These are phyloP conservation scores for Periophthalmus magnuspinnatus DNA, from an alignment of 2,797 vertebrate species.

Conservation along the genomic window DNA sequence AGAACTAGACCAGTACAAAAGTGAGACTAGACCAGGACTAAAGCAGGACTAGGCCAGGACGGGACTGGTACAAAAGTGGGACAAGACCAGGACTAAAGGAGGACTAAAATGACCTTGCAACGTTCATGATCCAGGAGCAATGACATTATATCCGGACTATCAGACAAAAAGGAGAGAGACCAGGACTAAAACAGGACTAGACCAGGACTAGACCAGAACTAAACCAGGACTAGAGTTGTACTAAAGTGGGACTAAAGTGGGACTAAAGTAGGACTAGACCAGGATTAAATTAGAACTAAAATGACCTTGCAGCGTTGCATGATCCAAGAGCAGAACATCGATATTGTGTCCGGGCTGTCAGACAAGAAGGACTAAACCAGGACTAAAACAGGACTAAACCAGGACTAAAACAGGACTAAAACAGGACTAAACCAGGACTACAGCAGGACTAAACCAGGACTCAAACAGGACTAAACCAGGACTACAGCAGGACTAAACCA, in stretches of 20 bases:
- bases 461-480: no score
- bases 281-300: no score
- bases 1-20: not conserved
- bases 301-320: slow-evolving; percentile 98
- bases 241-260: no score
- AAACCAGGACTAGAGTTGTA: not conserved
- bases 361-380: slow-evolving; percentile 84
- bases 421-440: no score
- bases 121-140: slow-evolving; percentile 99
- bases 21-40: no score
- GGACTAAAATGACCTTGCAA: slow-evolving; percentile 79
- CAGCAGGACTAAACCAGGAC: no score
- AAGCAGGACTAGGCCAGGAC: no score
- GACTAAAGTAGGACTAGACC: no score
- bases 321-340: slow-evolving; percentile 99
- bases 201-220: not conserved
- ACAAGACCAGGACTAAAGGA: no score
- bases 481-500: no score
- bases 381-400: not conserved
- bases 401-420: not conserved
- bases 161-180: slow-evolving; percentile 86
- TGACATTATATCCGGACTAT: slow-evolving; percentile 89
- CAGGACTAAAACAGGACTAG: not conserved
- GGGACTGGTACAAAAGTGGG: no score
- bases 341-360: slow-evolving; percentile 94